Conservation (phyloP, 1,140 invertebrate species). For the Odontomachus brunneus region DNA sequence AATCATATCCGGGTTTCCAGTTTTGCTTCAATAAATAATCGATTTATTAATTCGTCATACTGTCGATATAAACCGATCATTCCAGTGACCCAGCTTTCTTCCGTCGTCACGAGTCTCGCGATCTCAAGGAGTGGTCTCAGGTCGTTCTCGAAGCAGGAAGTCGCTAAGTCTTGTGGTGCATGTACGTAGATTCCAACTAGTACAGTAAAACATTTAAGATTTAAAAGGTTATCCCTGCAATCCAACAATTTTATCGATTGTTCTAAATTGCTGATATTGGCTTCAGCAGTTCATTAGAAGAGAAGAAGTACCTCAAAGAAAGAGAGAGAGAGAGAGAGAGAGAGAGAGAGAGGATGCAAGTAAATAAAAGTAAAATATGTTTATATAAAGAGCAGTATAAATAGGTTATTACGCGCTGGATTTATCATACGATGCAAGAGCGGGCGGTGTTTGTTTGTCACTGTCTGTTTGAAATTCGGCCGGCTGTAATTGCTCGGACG, state of each 20-base stretch:
- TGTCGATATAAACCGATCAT: background rate
- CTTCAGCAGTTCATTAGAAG: background rate
- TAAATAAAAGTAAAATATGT: background rate
- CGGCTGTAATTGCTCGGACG: background rate
- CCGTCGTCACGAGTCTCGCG: conserved; percentile 1
- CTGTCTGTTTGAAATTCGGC: background rate
- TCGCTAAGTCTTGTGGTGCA: conserved; percentile 15
- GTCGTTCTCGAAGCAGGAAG: conserved; percentile 39
- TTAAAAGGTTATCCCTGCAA: conserved; percentile 73
- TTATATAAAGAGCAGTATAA: background rate
- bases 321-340: conserved; percentile 11
- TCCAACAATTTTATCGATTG: background rate
- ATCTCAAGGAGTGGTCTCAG: conserved; percentile 23
- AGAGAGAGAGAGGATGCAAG: background rate
- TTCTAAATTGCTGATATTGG: conserved; percentile 12
- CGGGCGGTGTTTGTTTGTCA: background rate
- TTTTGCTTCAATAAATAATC: background rate
- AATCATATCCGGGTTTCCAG: background rate
- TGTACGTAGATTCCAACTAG: background rate
- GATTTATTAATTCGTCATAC: background rate
- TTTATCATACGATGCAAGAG: background rate
- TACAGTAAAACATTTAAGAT: conserved; percentile 64
- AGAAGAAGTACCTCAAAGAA: background rate
- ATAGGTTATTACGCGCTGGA: background rate
- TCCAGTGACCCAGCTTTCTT: conserved; percentile 13